These are phyloP conservation scores for Actenoides lindsayi DNA, from an alignment of 2,113 vertebrate species.

Conservation along the genomic window DNA sequence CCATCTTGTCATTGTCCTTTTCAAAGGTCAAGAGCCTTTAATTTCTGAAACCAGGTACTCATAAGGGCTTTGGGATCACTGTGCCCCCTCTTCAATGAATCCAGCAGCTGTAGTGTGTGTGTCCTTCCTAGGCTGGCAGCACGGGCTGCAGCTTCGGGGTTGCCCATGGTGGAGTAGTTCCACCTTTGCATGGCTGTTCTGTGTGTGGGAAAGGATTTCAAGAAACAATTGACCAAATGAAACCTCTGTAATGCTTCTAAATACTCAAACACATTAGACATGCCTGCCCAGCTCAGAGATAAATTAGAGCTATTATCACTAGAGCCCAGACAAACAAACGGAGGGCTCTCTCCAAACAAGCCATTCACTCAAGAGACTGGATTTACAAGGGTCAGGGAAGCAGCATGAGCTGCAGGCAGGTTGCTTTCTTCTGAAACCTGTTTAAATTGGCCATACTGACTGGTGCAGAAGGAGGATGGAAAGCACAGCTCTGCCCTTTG, in stretches of 20 bases:
- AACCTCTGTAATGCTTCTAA: conserved; percentile 68
- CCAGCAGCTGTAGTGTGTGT: fast-evolving
- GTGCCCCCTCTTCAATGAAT: not conserved
- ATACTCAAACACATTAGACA: conserved; percentile 71
- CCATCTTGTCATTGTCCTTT: not conserved
- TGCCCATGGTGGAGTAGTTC: fast-evolving
- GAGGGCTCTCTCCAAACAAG: conserved; percentile 70
- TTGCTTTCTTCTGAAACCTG: conserved; percentile 12
- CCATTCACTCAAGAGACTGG: conserved; percentile 68
- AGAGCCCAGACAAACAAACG: conserved; percentile 68
- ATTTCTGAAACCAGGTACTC: not conserved
- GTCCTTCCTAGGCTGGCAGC: not conserved
- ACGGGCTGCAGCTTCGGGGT: fast-evolving
- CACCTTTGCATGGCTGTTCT: not conserved
- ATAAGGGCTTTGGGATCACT: not conserved
- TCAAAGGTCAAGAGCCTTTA: not conserved
- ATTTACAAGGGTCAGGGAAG: conserved; percentile 65
- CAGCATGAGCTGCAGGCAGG: conserved; percentile 4
- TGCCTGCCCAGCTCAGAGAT: conserved; percentile 71
- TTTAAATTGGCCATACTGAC: not conserved
- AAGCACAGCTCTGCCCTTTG: not conserved
- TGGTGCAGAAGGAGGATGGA: not conserved
- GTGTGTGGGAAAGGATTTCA: conserved; percentile 63
- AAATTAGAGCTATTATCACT: conserved; percentile 74
- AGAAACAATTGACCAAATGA: conserved; percentile 72